Evolutionary conservation across 2,797 vertebrate species (phyloP).

Genomic region (Delichon dasypus): DNA sequence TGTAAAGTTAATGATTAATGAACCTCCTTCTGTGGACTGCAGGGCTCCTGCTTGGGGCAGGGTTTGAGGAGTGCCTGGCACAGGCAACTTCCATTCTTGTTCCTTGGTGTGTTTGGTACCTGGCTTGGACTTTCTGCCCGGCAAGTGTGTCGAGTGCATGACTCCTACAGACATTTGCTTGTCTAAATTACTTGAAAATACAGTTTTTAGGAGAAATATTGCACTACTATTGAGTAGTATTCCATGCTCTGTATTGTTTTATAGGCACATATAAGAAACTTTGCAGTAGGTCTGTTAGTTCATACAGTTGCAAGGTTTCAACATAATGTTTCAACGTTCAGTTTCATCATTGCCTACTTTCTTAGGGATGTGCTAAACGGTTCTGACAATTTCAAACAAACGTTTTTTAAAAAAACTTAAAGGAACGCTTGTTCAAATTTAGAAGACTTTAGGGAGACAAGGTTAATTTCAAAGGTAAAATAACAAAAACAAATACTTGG

Average conservation of each 20-base stretch:
- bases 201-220: background rate
- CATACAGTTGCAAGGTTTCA: background rate
- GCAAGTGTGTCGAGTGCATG: background rate
- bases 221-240: background rate
- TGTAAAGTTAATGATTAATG: background rate
- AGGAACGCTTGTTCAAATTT: background rate
- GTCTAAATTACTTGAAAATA: background rate
- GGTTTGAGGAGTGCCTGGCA: background rate
- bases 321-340: background rate
- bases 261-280: background rate
- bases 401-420: accelerated
- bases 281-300: background rate
- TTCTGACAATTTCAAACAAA: background rate
- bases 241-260: background rate
- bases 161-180: background rate
- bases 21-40: accelerated
- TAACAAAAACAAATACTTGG: background rate
- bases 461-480: background rate
- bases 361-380: background rate
- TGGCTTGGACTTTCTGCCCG: background rate
- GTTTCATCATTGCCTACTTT: background rate
- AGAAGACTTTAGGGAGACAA: background rate
- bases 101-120: background rate
- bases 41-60: background rate
- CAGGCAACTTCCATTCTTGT: background rate